phyloP scores from a whole-genome alignment of 2,797 vertebrate species.

The Gallinago solitaria region DNA sequence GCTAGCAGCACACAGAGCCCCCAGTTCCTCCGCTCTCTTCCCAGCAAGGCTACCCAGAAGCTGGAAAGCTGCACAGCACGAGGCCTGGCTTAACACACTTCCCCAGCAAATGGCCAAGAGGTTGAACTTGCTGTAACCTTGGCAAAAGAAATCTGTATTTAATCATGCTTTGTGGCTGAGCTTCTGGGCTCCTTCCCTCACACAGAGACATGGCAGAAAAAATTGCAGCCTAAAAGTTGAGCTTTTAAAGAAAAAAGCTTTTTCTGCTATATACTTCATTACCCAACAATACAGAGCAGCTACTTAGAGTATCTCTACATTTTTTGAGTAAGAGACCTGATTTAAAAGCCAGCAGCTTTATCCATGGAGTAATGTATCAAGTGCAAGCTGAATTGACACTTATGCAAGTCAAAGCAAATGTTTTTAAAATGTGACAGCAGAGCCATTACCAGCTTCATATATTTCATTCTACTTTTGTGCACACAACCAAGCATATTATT shows the following conservation, averaged over 20 bases:
- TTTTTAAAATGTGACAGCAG: constrained; percentile 69
- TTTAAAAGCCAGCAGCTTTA: constrained; percentile 56
- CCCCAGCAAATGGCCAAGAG: not conserved
- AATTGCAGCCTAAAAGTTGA: not conserved
- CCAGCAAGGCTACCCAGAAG: not conserved
- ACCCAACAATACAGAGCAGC: constrained; percentile 41
- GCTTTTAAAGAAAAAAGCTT: constrained; percentile 51
- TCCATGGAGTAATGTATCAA: constrained; percentile 49
- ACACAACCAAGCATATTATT: constrained; percentile 65
- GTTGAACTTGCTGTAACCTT: not conserved
- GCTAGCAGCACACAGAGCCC: not conserved
- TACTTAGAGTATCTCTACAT: constrained; percentile 14
- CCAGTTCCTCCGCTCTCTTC: not conserved
- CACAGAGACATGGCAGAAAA: not conserved
- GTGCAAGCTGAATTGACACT: constrained; percentile 62
- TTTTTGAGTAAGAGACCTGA: constrained; percentile 23
- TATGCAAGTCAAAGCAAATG: constrained; percentile 68
- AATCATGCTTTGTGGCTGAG: not conserved
- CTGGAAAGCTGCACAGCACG: not conserved
- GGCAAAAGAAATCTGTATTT: constrained; percentile 1
- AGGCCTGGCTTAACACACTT: not conserved
- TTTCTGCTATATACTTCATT: constrained; percentile 48
- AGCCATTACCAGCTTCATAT: constrained; percentile 69
- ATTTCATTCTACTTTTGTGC: constrained; percentile 67
- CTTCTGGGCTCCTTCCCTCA: not conserved